These are phyloP conservation scores for Ondatra zibethicus DNA, from an alignment of 2,113 vertebrate genomes.

Conservation along the genomic window DNA sequence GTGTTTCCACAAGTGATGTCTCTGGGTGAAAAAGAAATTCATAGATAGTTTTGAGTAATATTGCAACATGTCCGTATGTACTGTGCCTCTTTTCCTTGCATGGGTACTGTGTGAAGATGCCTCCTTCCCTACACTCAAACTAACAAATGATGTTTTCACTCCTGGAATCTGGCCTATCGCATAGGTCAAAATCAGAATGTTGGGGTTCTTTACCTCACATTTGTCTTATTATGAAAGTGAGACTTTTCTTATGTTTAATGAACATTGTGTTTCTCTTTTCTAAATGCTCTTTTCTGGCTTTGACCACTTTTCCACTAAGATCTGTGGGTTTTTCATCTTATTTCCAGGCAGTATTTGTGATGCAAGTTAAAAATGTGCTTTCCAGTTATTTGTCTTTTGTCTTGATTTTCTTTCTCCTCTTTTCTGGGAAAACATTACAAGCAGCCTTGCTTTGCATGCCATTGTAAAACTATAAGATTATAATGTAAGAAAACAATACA, in stretches of 20 bases:
- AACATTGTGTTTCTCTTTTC: not conserved
- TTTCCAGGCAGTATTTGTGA: not conserved
- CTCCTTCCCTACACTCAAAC: not conserved
- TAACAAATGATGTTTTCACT: not conserved
- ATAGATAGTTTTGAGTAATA: not conserved
- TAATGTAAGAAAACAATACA: not conserved
- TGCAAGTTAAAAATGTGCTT: not conserved
- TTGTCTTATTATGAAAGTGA: constrained; percentile 26
- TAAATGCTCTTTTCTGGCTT: not conserved
- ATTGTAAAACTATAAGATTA: not conserved
- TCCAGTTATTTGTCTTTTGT: not conserved
- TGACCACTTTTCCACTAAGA: constrained; percentile 1
- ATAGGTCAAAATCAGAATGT: not conserved
- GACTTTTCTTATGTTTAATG: not conserved
- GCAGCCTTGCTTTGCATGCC: not conserved
- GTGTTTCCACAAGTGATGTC: constrained; percentile 42
- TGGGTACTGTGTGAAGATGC: accelerated
- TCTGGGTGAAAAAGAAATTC: constrained; percentile 30
- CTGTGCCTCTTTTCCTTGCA: not conserved
- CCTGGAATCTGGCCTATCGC: not conserved
- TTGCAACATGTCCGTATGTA: accelerated
- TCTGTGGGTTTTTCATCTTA: not conserved
- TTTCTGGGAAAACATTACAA: not conserved
- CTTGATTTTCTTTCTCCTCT: not conserved
- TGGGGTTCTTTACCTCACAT: not conserved